Evolutionary conservation across 1,140 invertebrate genomes (phyloP).

Genomic region (Pogonognathellus flavescens): DNA sequence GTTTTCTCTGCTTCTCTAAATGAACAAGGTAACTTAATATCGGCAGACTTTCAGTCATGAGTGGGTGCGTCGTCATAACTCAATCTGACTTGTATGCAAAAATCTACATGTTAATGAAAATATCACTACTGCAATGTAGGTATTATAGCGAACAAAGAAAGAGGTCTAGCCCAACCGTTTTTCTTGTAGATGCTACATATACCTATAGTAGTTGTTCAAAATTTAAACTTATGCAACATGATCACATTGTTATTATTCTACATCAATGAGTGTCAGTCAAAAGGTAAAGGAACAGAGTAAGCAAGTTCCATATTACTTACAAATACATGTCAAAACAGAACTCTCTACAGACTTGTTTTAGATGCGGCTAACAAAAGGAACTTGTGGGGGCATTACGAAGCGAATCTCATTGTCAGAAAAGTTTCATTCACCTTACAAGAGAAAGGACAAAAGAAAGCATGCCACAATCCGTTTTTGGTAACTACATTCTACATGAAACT

Average conservation of each 20-base stretch:
- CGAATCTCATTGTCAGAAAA: neutral
- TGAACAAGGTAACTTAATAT: too few species aligned
- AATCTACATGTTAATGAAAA: too few species aligned
- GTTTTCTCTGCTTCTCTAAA: too few species aligned
- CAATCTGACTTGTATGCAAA: too few species aligned
- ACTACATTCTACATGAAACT: neutral
- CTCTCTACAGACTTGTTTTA: neutral
- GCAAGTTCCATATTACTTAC: neutral
- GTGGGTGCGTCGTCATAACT: too few species aligned
- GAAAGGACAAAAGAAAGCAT: neutral
- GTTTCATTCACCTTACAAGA: conserved; percentile 22
- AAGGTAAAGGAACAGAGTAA: neutral
- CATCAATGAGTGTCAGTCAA: conserved; percentile 1
- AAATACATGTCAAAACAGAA: neutral
- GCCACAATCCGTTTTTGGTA: neutral
- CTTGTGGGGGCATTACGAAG: neutral
- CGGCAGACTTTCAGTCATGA: too few species aligned
- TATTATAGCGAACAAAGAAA: too few species aligned
- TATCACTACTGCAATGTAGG: too few species aligned
- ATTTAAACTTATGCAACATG: neutral
- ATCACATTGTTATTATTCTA: neutral
- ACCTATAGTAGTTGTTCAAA: neutral
- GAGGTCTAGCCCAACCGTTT: too few species aligned
- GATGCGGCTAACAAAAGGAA: neutral
- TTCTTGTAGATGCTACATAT: neutral